phyloP scores from a whole-genome alignment of 2,888 invertebrate genomes.

The Zonitis immaculata region DNA sequence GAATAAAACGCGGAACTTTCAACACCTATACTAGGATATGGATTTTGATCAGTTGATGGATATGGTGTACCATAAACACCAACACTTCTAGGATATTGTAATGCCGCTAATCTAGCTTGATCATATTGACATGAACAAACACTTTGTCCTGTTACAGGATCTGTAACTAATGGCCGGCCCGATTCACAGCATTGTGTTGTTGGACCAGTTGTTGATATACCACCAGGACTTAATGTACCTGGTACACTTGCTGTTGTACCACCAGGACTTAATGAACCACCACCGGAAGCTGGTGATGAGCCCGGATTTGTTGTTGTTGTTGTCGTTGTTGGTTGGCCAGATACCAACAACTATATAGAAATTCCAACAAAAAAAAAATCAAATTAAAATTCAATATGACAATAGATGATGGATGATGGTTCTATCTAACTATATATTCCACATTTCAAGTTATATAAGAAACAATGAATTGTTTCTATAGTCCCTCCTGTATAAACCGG shows the following conservation, averaged over 20 bases:
- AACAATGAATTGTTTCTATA: background rate
- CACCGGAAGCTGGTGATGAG: conserved; percentile 73
- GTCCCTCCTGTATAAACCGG: background rate
- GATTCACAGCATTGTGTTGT: conserved; percentile 75
- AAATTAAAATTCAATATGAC: conserved; percentile 31
- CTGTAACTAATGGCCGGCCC: conserved; percentile 86
- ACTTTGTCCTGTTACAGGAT: conserved; percentile 88
- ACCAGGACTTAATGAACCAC: conserved; percentile 69
- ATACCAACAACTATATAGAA: conserved; percentile 58
- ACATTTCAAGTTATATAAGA: background rate
- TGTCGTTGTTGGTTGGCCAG: conserved; percentile 61
- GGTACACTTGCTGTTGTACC: conserved; percentile 52
- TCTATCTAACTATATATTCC: too few relatives aligned
- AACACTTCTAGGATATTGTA: conserved; percentile 75
- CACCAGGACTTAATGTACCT: conserved; percentile 56
- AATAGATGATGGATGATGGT: conserved; percentile 37
- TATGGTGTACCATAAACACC: conserved; percentile 84
- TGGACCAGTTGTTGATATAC: conserved; percentile 44
- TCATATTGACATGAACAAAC: conserved; percentile 95
- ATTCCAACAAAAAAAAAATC: too few relatives aligned
- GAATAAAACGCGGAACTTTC: conserved; percentile 95
- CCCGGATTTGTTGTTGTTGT: conserved; percentile 58
- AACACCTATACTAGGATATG: conserved; percentile 87
- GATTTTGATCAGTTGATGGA: conserved; percentile 87
- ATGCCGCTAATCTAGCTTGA: conserved; percentile 77